Conservation (phyloP, 2,888 invertebrate genomes). For the Creontiades dilutus region DNA sequence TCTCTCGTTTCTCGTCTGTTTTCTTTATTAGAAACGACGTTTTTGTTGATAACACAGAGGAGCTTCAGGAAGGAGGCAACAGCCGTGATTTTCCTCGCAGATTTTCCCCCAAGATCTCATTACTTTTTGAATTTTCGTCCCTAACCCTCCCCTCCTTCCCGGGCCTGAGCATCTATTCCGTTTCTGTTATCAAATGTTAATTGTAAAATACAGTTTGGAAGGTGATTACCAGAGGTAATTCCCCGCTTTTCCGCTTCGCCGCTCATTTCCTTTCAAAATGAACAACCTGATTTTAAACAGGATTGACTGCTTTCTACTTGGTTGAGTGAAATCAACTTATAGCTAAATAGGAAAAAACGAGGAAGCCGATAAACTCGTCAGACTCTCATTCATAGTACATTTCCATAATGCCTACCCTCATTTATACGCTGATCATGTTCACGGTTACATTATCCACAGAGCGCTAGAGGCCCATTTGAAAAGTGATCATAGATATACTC, state of each 20-base stretch:
- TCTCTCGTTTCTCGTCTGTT: background rate
- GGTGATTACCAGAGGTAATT: slow-evolving; percentile 7
- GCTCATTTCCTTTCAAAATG: slow-evolving; percentile 8
- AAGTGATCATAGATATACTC: no score
- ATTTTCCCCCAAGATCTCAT: slow-evolving; percentile 33
- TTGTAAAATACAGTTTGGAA: slow-evolving; percentile 33
- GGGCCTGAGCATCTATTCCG: background rate
- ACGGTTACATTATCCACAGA: no score
- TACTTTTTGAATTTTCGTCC: slow-evolving; percentile 29
- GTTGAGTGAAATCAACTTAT: background rate
- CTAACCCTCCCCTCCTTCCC: background rate
- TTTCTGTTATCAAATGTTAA: slow-evolving; percentile 36
- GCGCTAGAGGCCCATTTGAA: no score
- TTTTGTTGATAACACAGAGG: slow-evolving; percentile 5
- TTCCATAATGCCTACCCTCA: no score
- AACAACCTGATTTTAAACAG: background rate
- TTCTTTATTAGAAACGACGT: slow-evolving; percentile 24
- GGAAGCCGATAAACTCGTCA: background rate
- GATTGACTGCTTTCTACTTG: background rate
- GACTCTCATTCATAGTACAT: no score
- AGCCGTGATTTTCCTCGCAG: background rate
- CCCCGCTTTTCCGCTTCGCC: background rate
- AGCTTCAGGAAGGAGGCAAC: background rate
- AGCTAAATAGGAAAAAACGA: background rate
- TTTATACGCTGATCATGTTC: no score